A percentile compares a stretch with the other conserved stretches of the same genome.
These are phyloP conservation scores for Xyrauchen texanus DNA, from an alignment of 2,113 vertebrate species.

Conservation along the genomic window DNA sequence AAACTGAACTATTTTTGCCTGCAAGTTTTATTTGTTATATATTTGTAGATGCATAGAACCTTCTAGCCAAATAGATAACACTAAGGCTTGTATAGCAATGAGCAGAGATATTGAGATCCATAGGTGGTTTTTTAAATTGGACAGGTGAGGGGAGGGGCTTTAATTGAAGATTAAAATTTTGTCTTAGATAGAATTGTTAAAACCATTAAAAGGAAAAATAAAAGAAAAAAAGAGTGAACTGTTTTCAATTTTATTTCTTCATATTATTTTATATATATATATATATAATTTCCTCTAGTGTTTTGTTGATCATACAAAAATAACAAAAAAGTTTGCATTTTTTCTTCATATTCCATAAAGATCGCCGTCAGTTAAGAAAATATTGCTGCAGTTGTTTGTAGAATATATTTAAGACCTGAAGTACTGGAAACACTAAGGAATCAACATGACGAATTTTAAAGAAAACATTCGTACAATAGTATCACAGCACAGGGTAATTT, in stretches of 20 bases:
- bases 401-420: constrained; percentile 79
- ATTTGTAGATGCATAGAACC: constrained; percentile 90
- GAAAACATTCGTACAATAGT: constrained; percentile 72
- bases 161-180: constrained; percentile 85
- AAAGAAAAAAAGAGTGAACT: constrained; percentile 70
- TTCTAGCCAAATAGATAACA: constrained; percentile 99
- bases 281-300: too few relatives aligned
- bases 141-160: constrained; percentile 43
- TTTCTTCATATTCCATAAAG: constrained; percentile 57
- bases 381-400: constrained; percentile 83
- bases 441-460: constrained; percentile 68
- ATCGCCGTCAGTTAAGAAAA: constrained; percentile 59
- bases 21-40: constrained; percentile 99
- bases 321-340: constrained; percentile 1
- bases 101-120: constrained; percentile 85
- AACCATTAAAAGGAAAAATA: constrained; percentile 72
- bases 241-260: constrained; percentile 79
- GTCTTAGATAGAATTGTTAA: constrained; percentile 77
- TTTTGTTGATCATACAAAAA: constrained; percentile 62
- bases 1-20: too few relatives aligned
- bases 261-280: too few relatives aligned
- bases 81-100: constrained; percentile 96
- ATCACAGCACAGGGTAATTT: constrained; percentile 80
- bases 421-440: constrained; percentile 76
- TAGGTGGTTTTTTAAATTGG: constrained; percentile 44